Conservation (phyloP, 2,113 vertebrate species). For the Notothenia coriiceps region DNA sequence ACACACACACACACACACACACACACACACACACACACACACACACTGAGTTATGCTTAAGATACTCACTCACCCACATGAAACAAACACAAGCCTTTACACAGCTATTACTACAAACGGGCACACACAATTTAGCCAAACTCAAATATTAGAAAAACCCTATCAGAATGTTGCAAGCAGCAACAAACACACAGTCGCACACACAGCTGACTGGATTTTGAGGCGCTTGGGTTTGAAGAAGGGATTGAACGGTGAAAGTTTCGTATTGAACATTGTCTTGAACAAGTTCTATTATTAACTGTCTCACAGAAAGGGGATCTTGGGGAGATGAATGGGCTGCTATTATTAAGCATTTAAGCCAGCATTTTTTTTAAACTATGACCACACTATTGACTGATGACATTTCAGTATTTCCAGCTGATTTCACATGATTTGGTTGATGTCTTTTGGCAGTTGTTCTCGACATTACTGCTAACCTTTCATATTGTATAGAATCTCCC, state of each 20-base stretch:
- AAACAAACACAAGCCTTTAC: background rate
- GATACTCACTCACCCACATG: background rate
- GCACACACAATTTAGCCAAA: constrained; percentile 1
- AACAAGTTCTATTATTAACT: background rate
- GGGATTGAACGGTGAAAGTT: background rate
- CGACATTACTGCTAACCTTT: constrained; percentile 46
- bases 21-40: background rate
- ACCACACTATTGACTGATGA: constrained; percentile 32
- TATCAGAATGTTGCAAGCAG: background rate
- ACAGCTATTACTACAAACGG: background rate
- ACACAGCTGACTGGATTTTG: background rate
- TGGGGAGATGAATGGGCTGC: background rate
- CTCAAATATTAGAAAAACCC: background rate
- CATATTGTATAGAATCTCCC: constrained; percentile 37
- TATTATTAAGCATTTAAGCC: background rate
- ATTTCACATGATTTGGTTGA: constrained; percentile 51
- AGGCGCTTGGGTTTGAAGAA: too few species aligned
- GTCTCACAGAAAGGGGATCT: background rate
- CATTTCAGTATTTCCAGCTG: constrained; percentile 56
- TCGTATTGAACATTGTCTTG: background rate
- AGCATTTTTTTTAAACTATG: constrained; percentile 7
- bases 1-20: too few species aligned
- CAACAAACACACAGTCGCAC: background rate
- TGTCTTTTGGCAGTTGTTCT: constrained; percentile 32
- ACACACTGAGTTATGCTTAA: constrained; percentile 2